These are phyloP conservation scores for Gambusia yucatana DNA, from an alignment of 2,797 vertebrate genomes.

Conservation along the genomic window DNA sequence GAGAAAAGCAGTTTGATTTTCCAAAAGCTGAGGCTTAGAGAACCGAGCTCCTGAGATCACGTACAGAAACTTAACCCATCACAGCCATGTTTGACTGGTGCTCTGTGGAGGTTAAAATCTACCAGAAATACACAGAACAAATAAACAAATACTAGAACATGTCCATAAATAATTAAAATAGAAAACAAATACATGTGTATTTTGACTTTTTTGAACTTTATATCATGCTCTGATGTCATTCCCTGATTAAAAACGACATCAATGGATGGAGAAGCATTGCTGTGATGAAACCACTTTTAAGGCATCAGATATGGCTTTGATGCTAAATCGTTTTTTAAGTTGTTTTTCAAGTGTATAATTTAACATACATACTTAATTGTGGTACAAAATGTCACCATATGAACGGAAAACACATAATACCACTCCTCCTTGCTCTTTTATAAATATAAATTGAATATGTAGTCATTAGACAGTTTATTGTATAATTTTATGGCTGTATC, in stretches of 20 bases:
- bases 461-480: not conserved
- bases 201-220: no score
- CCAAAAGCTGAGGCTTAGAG: not conserved
- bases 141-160: not conserved
- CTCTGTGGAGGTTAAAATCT: not conserved
- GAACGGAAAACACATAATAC: no score
- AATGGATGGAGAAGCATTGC: no score
- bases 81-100: not conserved
- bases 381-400: no score
- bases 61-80: not conserved
- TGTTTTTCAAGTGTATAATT: no score
- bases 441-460: not conserved
- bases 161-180: not conserved
- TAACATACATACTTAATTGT: no score
- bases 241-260: no score
- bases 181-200: not conserved
- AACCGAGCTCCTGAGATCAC: not conserved
- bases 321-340: no score
- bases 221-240: no score
- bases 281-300: no score
- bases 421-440: no score
- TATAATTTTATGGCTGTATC: not conserved
- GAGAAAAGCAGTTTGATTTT: not conserved
- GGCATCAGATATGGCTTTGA: no score
- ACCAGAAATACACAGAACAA: not conserved